Conservation (phyloP, 2,113 vertebrate genomes). For the Paralichthys olivaceus region DNA sequence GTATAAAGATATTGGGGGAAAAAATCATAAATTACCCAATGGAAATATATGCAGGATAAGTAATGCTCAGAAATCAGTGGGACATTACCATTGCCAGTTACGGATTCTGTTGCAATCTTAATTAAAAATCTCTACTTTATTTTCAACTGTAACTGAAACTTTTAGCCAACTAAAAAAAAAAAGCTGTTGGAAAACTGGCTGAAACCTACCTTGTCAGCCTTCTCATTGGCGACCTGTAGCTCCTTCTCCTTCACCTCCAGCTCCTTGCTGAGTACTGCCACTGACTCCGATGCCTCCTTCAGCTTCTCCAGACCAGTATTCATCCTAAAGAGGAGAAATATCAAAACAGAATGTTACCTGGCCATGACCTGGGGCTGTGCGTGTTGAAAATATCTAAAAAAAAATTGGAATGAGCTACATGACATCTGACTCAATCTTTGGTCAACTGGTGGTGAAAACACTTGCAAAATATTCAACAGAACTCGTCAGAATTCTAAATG, state of each 20-base stretch:
- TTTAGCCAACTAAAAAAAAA: not conserved
- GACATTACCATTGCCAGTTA: not conserved
- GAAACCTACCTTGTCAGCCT: slow-evolving; percentile 89
- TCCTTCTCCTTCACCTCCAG: slow-evolving; percentile 94
- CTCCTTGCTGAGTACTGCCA: slow-evolving; percentile 91
- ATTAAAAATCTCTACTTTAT: not conserved
- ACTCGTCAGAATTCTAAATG: slow-evolving; percentile 1
- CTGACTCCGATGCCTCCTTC: slow-evolving; percentile 94
- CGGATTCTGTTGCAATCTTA: not conserved
- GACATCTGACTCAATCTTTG: not conserved
- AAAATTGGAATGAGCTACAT: not conserved
- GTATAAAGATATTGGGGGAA: no score
- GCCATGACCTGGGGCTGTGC: not conserved
- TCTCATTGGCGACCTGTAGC: slow-evolving; percentile 91
- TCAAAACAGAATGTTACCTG: not conserved
- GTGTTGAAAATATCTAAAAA: not conserved
- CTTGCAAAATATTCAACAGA: not conserved
- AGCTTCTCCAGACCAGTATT: slow-evolving; percentile 94
- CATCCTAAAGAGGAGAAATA: slow-evolving; percentile 82
- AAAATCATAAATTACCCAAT: no score
- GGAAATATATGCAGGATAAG: no score
- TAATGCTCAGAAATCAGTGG: no score
- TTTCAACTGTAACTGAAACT: not conserved
- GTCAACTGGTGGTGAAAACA: not conserved
- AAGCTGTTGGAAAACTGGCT: no score